Percentiles rank a stretch among this genome's conserved stretches.
Evolutionary conservation across 2,888 invertebrate species (phyloP).

Genomic region (Epiblema foenella): DNA sequence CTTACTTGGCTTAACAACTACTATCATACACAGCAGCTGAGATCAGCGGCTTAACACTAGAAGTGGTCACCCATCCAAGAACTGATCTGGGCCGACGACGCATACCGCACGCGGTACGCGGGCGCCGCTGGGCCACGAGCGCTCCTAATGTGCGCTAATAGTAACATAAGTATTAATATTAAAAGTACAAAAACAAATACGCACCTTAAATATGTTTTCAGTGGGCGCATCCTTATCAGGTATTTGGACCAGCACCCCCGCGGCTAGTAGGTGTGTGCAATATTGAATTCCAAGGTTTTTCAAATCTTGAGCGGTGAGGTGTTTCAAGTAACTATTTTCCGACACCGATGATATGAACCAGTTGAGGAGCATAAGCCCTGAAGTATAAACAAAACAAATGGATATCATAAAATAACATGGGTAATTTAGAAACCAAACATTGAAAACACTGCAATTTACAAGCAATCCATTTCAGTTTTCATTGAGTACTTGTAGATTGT

Average conservation of each 20-base stretch:
- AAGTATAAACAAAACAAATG: constrained; percentile 56
- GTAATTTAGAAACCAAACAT: constrained; percentile 25
- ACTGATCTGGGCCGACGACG: no score
- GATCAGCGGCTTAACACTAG: no score
- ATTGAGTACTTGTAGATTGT: neutral
- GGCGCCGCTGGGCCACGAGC: no score
- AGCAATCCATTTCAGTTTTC: neutral
- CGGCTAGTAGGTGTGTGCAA: constrained; percentile 94
- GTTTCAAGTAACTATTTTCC: constrained; percentile 88
- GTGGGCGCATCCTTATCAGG: constrained; percentile 89
- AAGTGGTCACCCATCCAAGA: no score
- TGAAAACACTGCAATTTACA: constrained; percentile 3
- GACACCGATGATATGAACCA: constrained; percentile 93
- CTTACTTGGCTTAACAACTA: no score
- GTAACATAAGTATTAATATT: neutral
- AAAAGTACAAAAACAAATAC: neutral
- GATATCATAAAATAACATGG: constrained; percentile 15
- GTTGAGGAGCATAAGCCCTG: constrained; percentile 96
- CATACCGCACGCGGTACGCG: no score
- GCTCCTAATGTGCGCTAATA: no score
- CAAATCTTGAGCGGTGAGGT: constrained; percentile 89
- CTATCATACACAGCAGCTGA: no score
- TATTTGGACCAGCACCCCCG: constrained; percentile 93
- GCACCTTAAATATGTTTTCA: constrained; percentile 89
- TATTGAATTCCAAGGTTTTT: constrained; percentile 92